Evolutionary conservation across 2,797 vertebrate genomes (phyloP), one percentile per base, ranked within the genome.

Genomic region (Fringilla coelebs): DNA sequence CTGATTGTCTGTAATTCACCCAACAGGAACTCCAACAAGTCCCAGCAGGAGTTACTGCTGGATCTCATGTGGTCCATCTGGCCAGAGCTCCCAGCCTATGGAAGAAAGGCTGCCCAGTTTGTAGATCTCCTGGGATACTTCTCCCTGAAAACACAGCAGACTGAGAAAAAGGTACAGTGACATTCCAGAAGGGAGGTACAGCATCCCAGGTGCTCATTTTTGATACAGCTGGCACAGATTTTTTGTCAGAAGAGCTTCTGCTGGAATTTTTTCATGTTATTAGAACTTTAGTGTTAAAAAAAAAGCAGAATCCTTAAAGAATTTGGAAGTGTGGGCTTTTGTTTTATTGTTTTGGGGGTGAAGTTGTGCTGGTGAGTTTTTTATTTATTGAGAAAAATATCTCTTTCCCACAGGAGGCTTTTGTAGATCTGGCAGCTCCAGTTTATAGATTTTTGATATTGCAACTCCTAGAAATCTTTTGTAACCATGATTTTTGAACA

Each of bases 21-120:
- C 71, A 43, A 54, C 92, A 99, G 99, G 96, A 99, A 99, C 97
- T 99, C 99, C 17, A 99, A 98, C 97, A 99, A 99, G 97, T 98
- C 99, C 75, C 99, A 99, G 70, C 99, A 99, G 96, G 99, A 99
- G 83, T 97, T 99, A 36, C 98, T 99, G 43, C 97, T 99, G 66
- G 99, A 99, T 90, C 98, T 99, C 87, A 99, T 99, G 96, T 99
- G 99, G 99, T 99, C 99, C 36, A 99, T 99, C 96, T 99, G 99
- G 99, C 99, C 99, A 17, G 99, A 99, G 54, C 99, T 99, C 25
- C 99, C 99, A 41, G 99, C 99, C n/a, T 99, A 99, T 7, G 99
- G 99, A 32, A 99, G 99, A 66, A 99, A 99, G 96, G 99, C 99
- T 74, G 99, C 99, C 58, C 99, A 99, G 97, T 99, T 99, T 97